Percentiles rank a stretch among this genome's conserved stretches.
Conservation (phyloP, 2,888 invertebrate genomes). For the Mechanitis mazaeus region DNA sequence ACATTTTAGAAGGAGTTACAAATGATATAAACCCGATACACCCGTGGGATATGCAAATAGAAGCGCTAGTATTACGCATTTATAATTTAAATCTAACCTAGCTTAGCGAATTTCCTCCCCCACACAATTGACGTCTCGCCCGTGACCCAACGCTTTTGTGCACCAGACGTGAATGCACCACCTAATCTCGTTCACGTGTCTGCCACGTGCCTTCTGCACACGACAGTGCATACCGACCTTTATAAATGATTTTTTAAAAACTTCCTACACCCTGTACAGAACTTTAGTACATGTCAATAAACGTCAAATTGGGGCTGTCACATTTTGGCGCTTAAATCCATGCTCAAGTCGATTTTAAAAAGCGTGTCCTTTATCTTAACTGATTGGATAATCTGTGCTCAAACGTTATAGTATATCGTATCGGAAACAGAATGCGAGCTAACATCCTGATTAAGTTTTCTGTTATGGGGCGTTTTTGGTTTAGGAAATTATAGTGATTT, state of each 20-base stretch:
- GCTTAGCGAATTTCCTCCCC: slow-evolving; percentile 69
- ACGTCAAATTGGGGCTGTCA: slow-evolving; percentile 41
- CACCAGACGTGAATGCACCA: slow-evolving; percentile 64
- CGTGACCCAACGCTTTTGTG: slow-evolving; percentile 63
- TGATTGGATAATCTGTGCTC: slow-evolving; percentile 77
- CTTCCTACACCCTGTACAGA: slow-evolving; percentile 30
- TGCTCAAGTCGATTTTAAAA: slow-evolving; percentile 42
- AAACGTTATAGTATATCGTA: slow-evolving; percentile 72
- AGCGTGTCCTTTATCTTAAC: slow-evolving; percentile 76
- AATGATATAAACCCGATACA: slow-evolving; percentile 26
- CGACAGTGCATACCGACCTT: slow-evolving; percentile 52
- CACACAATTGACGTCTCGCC: slow-evolving; percentile 68
- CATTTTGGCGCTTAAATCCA: slow-evolving; percentile 44
- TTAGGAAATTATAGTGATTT: slow-evolving; percentile 72
- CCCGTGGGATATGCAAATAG: slow-evolving; percentile 75
- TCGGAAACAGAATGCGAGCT: slow-evolving; percentile 73
- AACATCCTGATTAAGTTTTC: slow-evolving; percentile 69
- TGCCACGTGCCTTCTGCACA: slow-evolving; percentile 67
- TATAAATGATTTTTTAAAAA: slow-evolving; percentile 39
- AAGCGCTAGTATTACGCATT: slow-evolving; percentile 60
- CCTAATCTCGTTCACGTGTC: slow-evolving; percentile 72
- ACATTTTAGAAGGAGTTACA: slow-evolving; percentile 20
- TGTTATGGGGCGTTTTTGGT: slow-evolving; percentile 53
- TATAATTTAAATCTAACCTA: slow-evolving; percentile 73
- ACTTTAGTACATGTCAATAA: slow-evolving; percentile 39